Evolutionary conservation across 2,888 invertebrate genomes (phyloP).

Genomic region (Syrphus vitripennis): DNA sequence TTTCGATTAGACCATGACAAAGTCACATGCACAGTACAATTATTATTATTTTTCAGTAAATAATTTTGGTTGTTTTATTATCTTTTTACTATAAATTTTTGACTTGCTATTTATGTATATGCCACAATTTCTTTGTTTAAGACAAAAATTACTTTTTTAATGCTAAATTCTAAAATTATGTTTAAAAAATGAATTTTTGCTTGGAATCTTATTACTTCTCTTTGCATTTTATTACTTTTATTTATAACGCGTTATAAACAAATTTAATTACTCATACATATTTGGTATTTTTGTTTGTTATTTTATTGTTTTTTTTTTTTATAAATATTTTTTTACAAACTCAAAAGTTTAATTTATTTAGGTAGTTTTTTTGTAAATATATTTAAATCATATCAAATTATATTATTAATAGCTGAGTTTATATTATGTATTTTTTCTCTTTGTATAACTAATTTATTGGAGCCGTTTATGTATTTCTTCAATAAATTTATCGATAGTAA

Average conservation of each 20-base stretch:
- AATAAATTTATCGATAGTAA: constrained; percentile 32
- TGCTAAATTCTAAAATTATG: constrained; percentile 4
- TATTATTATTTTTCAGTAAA: constrained; percentile 24
- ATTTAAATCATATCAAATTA: constrained; percentile 40
- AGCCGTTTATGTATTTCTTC: constrained; percentile 25
- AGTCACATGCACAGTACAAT: constrained; percentile 29
- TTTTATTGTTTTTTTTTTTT: constrained; percentile 30
- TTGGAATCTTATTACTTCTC: constrained; percentile 19
- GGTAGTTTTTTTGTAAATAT: constrained; percentile 38
- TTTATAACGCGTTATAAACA: constrained; percentile 56
- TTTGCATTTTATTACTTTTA: constrained; percentile 34
- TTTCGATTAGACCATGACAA: constrained; percentile 50
- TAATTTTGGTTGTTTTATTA: constrained; percentile 30
- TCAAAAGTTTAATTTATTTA: constrained; percentile 52
- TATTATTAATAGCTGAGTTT: constrained; percentile 31
- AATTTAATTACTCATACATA: constrained; percentile 54
- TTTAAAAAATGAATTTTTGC: constrained; percentile 24
- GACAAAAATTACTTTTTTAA: constrained; percentile 40
- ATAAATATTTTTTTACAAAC: constrained; percentile 64
- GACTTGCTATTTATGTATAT: constrained; percentile 50
- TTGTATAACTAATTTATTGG: constrained; percentile 37
- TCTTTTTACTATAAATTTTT: constrained; percentile 36
- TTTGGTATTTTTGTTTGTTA: constrained; percentile 12
- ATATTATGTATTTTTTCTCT: constrained; percentile 24
- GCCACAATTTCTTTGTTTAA: constrained; percentile 60